These are phyloP conservation scores for Corythornis vintsioides DNA, from an alignment of 2,113 vertebrate species.

Conservation along the genomic window DNA sequence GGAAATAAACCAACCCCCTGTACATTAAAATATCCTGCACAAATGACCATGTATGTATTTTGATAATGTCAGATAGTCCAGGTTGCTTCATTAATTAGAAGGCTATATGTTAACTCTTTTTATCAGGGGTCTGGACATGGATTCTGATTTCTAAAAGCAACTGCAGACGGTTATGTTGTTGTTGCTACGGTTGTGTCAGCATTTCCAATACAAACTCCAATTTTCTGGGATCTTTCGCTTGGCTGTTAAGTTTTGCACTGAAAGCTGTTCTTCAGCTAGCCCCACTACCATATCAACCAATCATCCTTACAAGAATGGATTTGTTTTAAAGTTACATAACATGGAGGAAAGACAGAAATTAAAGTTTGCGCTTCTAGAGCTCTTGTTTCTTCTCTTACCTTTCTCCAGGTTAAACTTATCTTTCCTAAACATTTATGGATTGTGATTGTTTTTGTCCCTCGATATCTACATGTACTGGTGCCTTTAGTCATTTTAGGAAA, in stretches of 20 bases:
- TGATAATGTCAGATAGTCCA: neutral
- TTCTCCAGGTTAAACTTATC: neutral
- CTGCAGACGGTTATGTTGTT: conserved; percentile 48
- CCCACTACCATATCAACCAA: conserved; percentile 16
- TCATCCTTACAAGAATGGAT: neutral
- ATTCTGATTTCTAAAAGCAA: conserved; percentile 49
- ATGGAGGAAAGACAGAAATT: neutral
- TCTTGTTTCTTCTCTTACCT: neutral
- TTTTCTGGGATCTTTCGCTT: conserved; percentile 46
- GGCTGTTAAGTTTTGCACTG: conserved; percentile 48
- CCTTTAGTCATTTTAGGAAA: neutral
- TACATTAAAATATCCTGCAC: neutral
- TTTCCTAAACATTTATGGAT: neutral
- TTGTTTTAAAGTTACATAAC: conserved; percentile 30
- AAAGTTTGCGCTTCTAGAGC: neutral
- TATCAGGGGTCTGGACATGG: conserved; percentile 15
- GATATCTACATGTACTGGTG: neutral
- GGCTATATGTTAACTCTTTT: neutral
- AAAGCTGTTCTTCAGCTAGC: conserved; percentile 40
- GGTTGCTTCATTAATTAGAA: conserved; percentile 15
- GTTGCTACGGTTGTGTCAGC: conserved; percentile 55
- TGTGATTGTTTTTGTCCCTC: neutral
- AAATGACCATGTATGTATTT: neutral
- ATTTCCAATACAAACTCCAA: conserved; percentile 59
- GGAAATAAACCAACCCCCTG: neutral